Percentiles rank a stretch among this genome's conserved stretches.
phyloP scores from a whole-genome alignment of 2,797 vertebrate species.

The Emys orbicularis region DNA sequence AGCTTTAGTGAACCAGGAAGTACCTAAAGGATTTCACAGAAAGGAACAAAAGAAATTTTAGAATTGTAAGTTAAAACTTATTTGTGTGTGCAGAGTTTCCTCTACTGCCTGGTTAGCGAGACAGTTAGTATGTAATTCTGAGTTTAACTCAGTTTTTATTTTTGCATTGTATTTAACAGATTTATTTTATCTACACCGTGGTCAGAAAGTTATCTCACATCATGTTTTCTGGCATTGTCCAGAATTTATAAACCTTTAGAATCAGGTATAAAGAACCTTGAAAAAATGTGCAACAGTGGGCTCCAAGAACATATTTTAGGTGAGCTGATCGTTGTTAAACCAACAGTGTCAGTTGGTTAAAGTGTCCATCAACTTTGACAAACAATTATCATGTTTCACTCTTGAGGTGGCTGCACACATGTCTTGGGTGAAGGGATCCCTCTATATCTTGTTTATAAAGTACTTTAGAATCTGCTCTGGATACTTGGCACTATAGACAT shows the following conservation, averaged over 20 bases:
- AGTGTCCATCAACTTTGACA: slow-evolving; percentile 10
- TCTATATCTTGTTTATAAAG: slow-evolving; percentile 42
- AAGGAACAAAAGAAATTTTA: not conserved
- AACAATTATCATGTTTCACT: slow-evolving; percentile 25
- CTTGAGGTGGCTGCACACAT: not conserved
- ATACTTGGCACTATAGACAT: not conserved
- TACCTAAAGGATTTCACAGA: not conserved
- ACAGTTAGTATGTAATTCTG: not conserved
- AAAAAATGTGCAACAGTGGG: not conserved
- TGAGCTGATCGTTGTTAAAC: not conserved
- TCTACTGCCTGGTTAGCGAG: not conserved
- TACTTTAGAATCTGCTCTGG: slow-evolving; percentile 26
- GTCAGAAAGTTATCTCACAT: not conserved
- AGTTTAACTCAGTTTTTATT: slow-evolving; percentile 32
- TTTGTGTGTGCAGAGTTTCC: not conserved
- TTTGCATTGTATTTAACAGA: not conserved
- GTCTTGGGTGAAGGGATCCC: slow-evolving; percentile 14
- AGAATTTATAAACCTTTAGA: not conserved
- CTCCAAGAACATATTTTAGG: not conserved
- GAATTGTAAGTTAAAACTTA: slow-evolving; percentile 7
- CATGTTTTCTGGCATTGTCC: not conserved
- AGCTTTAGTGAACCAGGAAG: not conserved
- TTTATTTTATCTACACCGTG: not conserved
- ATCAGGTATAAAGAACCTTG: not conserved
- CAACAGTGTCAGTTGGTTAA: not conserved